These are phyloP conservation scores for Bedellia somnulentella DNA, from an alignment of 2,888 invertebrate species.

Conservation along the genomic window DNA sequence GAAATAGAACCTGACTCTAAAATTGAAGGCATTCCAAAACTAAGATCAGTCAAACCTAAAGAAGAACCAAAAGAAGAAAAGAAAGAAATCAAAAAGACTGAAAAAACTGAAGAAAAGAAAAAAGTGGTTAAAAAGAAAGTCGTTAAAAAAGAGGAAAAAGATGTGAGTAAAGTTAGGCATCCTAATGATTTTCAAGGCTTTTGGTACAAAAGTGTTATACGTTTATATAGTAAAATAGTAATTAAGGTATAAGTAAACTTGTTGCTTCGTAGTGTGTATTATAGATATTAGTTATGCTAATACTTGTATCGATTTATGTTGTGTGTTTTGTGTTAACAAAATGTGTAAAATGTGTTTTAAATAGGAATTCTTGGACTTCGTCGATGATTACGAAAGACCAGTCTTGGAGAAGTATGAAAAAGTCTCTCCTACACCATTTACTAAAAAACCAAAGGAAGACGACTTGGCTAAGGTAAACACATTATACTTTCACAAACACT, in stretches of 20 bases:
- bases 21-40: slow-evolving; percentile 64
- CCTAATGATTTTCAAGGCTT: no score
- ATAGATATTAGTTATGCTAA: slow-evolving; percentile 17
- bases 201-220: no score
- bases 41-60: slow-evolving; percentile 56
- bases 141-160: slow-evolving; percentile 50
- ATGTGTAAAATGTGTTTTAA: slow-evolving; percentile 39
- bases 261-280: slow-evolving; percentile 14
- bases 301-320: slow-evolving; percentile 11
- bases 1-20: slow-evolving; percentile 56
- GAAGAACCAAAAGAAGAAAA: slow-evolving; percentile 47
- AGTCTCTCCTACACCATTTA: slow-evolving; percentile 52
- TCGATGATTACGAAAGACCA: slow-evolving; percentile 77
- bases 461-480: slow-evolving; percentile 47
- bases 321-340: slow-evolving; percentile 28
- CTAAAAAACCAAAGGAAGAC: slow-evolving; percentile 52
- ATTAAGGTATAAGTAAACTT: no score
- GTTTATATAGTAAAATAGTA: no score
- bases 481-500: slow-evolving; percentile 9
- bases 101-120: slow-evolving; percentile 41
- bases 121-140: slow-evolving; percentile 48
- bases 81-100: slow-evolving; percentile 49
- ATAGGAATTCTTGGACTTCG: slow-evolving; percentile 53
- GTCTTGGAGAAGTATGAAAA: slow-evolving; percentile 73
- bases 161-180: neutral